A percentile compares a stretch with the other conserved stretches of the same genome.
Evolutionary conservation across 2,888 invertebrate species (phyloP).

Genomic region (Deilephila porcellus): DNA sequence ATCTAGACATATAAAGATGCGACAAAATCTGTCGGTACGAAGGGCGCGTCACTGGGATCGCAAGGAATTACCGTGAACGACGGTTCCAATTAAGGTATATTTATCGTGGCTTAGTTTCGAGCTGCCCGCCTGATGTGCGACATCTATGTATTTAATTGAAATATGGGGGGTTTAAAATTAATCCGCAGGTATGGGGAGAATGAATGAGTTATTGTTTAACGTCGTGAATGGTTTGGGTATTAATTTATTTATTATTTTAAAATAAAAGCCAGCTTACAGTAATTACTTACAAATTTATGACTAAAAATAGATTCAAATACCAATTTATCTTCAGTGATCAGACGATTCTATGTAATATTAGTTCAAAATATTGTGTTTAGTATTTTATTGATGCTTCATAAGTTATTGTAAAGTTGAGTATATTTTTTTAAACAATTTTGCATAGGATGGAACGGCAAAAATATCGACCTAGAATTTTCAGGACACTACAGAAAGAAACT

Average conservation of each 20-base stretch:
- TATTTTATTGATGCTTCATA: too few relatives aligned
- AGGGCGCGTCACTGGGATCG: constrained; percentile 45
- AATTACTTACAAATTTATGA: too few relatives aligned
- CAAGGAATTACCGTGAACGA: constrained; percentile 53
- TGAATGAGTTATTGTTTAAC: neutral
- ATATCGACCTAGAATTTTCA: too few relatives aligned
- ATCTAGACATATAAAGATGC: neutral
- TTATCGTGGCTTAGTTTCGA: constrained; percentile 61
- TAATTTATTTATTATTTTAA: too few relatives aligned
- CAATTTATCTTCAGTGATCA: too few relatives aligned
- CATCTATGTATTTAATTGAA: constrained; percentile 36
- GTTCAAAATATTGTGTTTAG: neutral
- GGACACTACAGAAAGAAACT: too few relatives aligned
- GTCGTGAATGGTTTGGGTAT: neutral
- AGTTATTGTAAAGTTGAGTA: too few relatives aligned
- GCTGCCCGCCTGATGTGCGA: constrained; percentile 44
- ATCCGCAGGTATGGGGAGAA: neutral
- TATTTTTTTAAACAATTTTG: too few relatives aligned
- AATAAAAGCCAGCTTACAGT: too few relatives aligned
- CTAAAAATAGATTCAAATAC: too few relatives aligned
- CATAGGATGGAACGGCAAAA: too few relatives aligned
- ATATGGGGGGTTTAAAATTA: constrained; percentile 24
- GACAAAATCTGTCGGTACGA: constrained; percentile 7
- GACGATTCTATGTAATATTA: neutral
- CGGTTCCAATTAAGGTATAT: constrained; percentile 69